Base-by-base conservation (phyloP, 2,797 vertebrate species). In the Rhabdomys pumilio region DNA sequence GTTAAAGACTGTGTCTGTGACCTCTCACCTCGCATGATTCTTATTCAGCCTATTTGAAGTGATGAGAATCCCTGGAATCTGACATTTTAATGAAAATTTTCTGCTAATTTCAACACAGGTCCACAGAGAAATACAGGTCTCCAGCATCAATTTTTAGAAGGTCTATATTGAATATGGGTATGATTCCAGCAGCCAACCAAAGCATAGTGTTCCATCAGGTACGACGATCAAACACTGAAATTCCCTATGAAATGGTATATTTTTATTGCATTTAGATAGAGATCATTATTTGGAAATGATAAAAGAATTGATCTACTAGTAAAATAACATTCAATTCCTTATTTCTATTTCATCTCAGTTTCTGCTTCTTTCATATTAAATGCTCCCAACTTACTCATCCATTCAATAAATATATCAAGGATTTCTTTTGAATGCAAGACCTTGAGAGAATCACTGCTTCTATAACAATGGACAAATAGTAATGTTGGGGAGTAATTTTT, bases 51-150 rank as follows among this genome's bases (percentile, higher is more conserved):
- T 63, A 63, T 93, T 38, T 29, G 5, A n/a, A 47, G 13, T 38
- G 17, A 34, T 22, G 53, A 26, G 31, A 69, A 24, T n/a, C 19
- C 24, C 53, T 19, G n/a, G 38, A 87, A 84, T 44, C 31, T 9
- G 4, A 77, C 67, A 59, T 38, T 86, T 87, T 85, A 93, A 65
- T 91, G 67, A 93, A 24, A 7, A 38, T 38, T 79, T 87, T 19
- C 57, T 80, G 41, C 75, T 67, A 83, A 87, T 93, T 94, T 38
- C 26, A 22, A 57, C 41, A 26, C 9, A 65, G 20, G 17, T 53
- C 50, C 34, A 26, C 7, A 61, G 53, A 86, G 53, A 88, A 93
- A 53, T 9, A 41, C 0, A 61, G 38, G 15, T 14, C 3, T 89
- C n/a, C 12, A 10, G 7, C 47, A 24, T 50, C 47, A 47, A 11